These are phyloP conservation scores for Zonitis immaculata DNA, from an alignment of 2,888 invertebrate species.

Conservation along the genomic window DNA sequence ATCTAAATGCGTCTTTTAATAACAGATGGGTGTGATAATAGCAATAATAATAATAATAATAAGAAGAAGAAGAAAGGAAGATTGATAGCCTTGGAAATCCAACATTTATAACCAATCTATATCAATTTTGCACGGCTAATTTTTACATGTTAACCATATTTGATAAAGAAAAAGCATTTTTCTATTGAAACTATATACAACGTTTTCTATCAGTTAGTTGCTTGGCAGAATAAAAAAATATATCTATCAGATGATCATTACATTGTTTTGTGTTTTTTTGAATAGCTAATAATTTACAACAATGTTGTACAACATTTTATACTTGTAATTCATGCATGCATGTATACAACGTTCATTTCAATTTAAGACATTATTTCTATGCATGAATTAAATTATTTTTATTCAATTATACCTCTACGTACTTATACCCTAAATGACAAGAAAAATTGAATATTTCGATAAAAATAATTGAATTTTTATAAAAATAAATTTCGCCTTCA, in stretches of 20 bases:
- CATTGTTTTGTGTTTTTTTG: background rate
- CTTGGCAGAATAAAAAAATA: background rate
- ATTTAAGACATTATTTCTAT: background rate
- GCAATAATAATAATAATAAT: too few relatives aligned
- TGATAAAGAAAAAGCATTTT: background rate
- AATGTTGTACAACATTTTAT: background rate
- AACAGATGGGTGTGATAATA: constrained; percentile 11
- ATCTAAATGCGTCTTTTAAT: too few relatives aligned
- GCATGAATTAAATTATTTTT: background rate
- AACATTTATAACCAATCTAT: constrained; percentile 11
- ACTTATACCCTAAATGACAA: too few relatives aligned
- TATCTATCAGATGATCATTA: background rate
- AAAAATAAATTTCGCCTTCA: too few relatives aligned
- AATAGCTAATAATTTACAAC: background rate
- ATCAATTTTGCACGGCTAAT: constrained; percentile 12
- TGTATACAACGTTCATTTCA: background rate
- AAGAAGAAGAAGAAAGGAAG: too few relatives aligned
- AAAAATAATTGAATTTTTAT: too few relatives aligned
- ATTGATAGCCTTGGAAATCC: constrained; percentile 13
- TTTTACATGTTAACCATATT: constrained; percentile 7
- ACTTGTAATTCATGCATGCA: background rate
- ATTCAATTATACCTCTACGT: too few relatives aligned
- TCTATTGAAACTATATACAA: background rate
- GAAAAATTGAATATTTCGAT: too few relatives aligned
- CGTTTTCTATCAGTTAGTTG: background rate